Evolutionary conservation across 2,113 vertebrate genomes (phyloP).

Genomic region (Myrmecobius fasciatus): DNA sequence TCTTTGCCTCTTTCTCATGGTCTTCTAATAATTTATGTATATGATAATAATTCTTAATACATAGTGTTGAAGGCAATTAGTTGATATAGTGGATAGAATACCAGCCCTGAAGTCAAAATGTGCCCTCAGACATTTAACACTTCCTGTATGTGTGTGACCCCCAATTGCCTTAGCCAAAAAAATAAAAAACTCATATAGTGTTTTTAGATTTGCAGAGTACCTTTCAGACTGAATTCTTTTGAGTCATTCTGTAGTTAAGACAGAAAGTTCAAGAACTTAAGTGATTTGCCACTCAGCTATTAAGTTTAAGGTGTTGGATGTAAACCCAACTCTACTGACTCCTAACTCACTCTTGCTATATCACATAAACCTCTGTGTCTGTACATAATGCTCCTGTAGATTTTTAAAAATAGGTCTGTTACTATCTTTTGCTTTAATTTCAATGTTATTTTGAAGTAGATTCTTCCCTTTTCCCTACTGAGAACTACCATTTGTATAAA

Average conservation of each 20-base stretch:
- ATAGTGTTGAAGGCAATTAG: neutral
- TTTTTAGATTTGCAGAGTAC: neutral
- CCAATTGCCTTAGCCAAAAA: too few relatives aligned
- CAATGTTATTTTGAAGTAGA: neutral
- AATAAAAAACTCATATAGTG: neutral
- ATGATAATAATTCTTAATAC: neutral
- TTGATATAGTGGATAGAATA: too few relatives aligned
- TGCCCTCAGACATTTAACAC: too few relatives aligned
- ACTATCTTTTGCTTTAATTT: neutral
- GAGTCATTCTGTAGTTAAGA: neutral
- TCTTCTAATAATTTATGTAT: neutral
- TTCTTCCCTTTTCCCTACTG: neutral
- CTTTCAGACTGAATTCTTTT: neutral
- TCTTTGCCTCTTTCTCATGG: neutral
- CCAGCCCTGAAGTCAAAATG: too few relatives aligned
- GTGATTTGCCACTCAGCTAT: neutral
- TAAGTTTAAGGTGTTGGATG: neutral
- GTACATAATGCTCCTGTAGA: neutral
- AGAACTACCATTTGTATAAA: neutral
- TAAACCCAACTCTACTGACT: neutral
- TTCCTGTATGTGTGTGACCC: too few relatives aligned
- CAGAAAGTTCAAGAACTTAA: neutral
- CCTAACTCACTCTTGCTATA: neutral
- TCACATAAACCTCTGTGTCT: neutral
- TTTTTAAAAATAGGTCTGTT: neutral